Conservation (phyloP, 2,888 invertebrate genomes). For the Luperina nickerlii region DNA sequence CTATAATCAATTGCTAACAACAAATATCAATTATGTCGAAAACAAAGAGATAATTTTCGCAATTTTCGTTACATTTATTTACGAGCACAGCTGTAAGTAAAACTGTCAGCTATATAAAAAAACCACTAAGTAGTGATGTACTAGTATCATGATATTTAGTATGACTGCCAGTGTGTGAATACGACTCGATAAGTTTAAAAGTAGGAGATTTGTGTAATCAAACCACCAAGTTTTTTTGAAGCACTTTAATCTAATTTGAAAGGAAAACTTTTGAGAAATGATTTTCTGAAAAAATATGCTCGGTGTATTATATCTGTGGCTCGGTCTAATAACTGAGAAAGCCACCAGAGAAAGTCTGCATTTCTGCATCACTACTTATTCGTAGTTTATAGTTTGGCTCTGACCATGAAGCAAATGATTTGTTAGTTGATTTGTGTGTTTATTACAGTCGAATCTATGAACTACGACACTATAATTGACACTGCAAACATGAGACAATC, state of each 20-base stretch:
- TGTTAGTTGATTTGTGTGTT: not conserved
- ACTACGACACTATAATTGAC: not conserved
- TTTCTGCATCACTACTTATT: not conserved
- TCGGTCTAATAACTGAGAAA: no score
- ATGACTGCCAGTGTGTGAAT: not conserved
- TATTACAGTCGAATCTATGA: not conserved
- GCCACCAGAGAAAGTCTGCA: not conserved
- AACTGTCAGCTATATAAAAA: not conserved
- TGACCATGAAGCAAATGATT: not conserved
- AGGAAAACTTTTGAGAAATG: not conserved
- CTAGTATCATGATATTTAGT: not conserved
- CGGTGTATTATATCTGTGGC: no score
- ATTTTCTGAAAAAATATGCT: not conserved
- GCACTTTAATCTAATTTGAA: not conserved
- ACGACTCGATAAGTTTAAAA: not conserved
- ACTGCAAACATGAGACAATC: no score
- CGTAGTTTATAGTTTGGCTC: no score
- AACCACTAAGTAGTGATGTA: slow-evolving; percentile 18
- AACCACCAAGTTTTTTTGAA: no score
- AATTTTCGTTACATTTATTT: slow-evolving; percentile 45
- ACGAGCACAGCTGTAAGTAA: slow-evolving; percentile 50
- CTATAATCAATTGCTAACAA: slow-evolving; percentile 1
- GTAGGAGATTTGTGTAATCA: not conserved
- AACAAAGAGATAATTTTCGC: slow-evolving; percentile 47
- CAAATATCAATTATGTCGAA: slow-evolving; percentile 21